phyloP scores from a whole-genome alignment of 2,888 invertebrate species.

The Nephrocerus scutellatus region DNA sequence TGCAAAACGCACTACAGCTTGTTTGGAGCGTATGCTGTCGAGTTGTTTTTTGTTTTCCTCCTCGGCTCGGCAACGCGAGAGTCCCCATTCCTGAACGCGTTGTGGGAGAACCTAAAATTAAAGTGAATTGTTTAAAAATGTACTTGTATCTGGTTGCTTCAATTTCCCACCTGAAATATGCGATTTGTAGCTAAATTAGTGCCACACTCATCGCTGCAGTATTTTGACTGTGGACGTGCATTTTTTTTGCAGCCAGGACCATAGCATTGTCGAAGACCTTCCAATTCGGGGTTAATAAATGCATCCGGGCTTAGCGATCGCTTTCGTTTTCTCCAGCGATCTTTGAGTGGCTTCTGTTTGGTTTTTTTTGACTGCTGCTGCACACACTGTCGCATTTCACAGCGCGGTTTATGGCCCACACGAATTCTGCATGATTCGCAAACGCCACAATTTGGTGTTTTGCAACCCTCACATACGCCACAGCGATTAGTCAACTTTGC shows the following conservation, averaged over 20 bases:
- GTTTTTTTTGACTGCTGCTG: conserved; percentile 34
- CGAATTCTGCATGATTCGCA: conserved; percentile 43
- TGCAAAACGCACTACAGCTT: conserved; percentile 68
- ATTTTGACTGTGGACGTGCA: conserved; percentile 78
- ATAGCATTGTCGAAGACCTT: conserved; percentile 74
- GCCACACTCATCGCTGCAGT: conserved; percentile 90
- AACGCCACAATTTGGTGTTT: conserved; percentile 42
- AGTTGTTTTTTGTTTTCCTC: conserved; percentile 65
- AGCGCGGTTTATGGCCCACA: conserved; percentile 49
- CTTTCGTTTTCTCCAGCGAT: conserved; percentile 34
- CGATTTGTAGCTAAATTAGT: conserved; percentile 77
- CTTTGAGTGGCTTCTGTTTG: conserved; percentile 33
- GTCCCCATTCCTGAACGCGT: conserved; percentile 88
- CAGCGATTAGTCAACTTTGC: no score
- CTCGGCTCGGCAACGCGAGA: conserved; percentile 79
- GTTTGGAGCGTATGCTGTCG: conserved; percentile 70
- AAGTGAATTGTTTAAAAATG: neutral
- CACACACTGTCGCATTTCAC: conserved; percentile 50
- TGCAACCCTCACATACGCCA: conserved; percentile 69
- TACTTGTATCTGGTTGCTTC: no score
- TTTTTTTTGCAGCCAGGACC: conserved; percentile 80
- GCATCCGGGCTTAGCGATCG: conserved; percentile 41
- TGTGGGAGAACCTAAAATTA: conserved; percentile 62
- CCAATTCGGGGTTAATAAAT: conserved; percentile 50
- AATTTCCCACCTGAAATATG: conserved; percentile 64